Base-by-base conservation (phyloP, 2,888 invertebrate genomes). In the Polyploca ridens region DNA sequence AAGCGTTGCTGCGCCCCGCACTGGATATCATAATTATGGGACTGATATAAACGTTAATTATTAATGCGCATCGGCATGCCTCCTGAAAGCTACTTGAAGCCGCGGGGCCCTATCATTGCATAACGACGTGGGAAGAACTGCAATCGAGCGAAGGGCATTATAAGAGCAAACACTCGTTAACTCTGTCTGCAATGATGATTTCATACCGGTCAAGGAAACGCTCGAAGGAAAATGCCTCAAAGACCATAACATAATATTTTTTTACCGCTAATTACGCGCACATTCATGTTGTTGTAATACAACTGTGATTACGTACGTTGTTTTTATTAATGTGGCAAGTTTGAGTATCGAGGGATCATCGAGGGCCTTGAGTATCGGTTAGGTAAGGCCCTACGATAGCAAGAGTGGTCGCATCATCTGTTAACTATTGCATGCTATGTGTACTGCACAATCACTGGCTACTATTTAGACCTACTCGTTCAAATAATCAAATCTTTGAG, bases 151-250 rank as follows among this genome's bases (percentile, higher is more conserved):
- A 90, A 88, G 87, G 89, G 85, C 90, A 83, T 76, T 73, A 78
- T 79, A 74, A 87, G 84, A 85, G 86, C 84, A 89, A 90, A 89
- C 85, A 90, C 81, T 87, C 81, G 76, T 84, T 82, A 82, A 78
- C 81, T 77, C 69, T 69, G 74, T 77, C 69, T 69, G 74, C 77
- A 81, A 70, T 77, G 89, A 89, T 90, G 90, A 91, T 90, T 89
- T 91, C 90, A 91, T 90, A 84, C 79, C 82, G 90, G 90, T 90
- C 91, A 92, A 91, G 91, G 91, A 87, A 89, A 89, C 83, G 67
- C 65, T 74, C 73, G 75, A 78, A 86, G 83, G 81, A 88, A 90
- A 88, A 86, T 61, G 27, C 81, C 79, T 78, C 81, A 77, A 75
- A 69, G 54, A 67, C 70, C 71, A 62, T 57, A 67, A 64, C 66